Conservation (phyloP, 2,113 vertebrate species). For the Hoplias malabaricus region DNA sequence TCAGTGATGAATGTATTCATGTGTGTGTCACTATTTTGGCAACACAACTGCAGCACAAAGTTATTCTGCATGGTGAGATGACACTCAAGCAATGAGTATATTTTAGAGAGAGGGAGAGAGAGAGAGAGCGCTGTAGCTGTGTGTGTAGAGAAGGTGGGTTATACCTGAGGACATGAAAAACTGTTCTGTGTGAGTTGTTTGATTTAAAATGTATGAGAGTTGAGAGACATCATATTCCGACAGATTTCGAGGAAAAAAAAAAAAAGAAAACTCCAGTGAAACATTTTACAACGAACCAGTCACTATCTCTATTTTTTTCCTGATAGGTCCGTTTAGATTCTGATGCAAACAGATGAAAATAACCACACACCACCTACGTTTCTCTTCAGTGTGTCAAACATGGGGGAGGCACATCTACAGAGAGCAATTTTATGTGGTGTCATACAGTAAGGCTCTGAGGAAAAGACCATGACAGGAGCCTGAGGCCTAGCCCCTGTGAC, state of each 20-base stretch:
- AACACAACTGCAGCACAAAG: neutral
- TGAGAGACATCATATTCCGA: conserved; percentile 45
- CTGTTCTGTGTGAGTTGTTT: conserved; percentile 27
- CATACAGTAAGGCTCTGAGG: neutral
- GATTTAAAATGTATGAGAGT: conserved; percentile 56
- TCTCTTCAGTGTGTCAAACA: neutral
- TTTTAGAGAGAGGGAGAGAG: neutral
- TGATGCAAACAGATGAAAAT: conserved; percentile 10
- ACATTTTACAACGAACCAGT: neutral
- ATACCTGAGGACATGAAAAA: conserved; percentile 40
- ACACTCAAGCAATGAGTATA: neutral
- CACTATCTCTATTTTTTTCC: neutral
- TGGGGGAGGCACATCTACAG: neutral
- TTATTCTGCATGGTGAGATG: neutral
- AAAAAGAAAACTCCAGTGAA: neutral
- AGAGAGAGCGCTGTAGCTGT: neutral
- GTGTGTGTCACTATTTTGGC: conserved; percentile 9
- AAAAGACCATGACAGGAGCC: neutral
- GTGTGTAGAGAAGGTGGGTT: neutral
- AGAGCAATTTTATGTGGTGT: neutral
- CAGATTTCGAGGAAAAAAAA: conserved; percentile 8
- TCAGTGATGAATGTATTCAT: conserved; percentile 6
- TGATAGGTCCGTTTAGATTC: conserved; percentile 18
- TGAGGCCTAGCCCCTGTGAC: neutral
- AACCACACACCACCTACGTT: neutral